A percentile compares a stretch with the other conserved stretches of the same genome.
Evolutionary conservation across 2,888 invertebrate species (phyloP).

Genomic region (Stenichneumon culpator): DNA sequence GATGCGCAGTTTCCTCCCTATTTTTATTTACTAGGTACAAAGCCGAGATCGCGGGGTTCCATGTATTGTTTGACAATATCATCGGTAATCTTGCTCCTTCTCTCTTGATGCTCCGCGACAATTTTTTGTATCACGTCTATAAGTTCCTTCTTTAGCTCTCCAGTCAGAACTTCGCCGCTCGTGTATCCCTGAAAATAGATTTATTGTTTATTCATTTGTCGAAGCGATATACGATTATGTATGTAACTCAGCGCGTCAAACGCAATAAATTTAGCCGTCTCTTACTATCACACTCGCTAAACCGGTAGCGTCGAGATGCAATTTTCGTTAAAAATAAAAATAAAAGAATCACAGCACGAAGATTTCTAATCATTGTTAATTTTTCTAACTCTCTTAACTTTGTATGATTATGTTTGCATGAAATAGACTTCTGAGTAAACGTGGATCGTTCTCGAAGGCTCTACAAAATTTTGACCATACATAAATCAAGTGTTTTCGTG

Average conservation of each 20-base stretch:
- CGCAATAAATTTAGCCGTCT: neutral
- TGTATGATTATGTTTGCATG: no score
- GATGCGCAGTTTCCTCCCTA: conserved; percentile 24
- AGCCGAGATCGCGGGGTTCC: conserved; percentile 92
- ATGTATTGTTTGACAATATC: conserved; percentile 94
- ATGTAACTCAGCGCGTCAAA: neutral
- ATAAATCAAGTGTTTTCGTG: no score
- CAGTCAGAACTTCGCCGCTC: conserved; percentile 95
- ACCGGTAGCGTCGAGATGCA: neutral
- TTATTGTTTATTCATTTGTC: conserved; percentile 18
- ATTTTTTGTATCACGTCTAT: conserved; percentile 93
- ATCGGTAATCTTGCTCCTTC: conserved; percentile 93
- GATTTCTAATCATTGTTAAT: neutral
- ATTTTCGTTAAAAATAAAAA: neutral
- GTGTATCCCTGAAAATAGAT: conserved; percentile 89
- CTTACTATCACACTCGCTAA: neutral
- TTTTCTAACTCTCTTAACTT: neutral
- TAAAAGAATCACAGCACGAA: neutral
- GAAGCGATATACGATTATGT: neutral
- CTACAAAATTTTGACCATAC: no score
- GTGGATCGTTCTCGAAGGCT: no score
- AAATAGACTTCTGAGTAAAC: no score
- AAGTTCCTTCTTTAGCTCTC: conserved; percentile 96
- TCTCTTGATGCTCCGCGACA: conserved; percentile 93
- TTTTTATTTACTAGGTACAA: conserved; percentile 77